phyloP scores from a whole-genome alignment of 2,797 vertebrate species.

The Lacerta viridis region DNA sequence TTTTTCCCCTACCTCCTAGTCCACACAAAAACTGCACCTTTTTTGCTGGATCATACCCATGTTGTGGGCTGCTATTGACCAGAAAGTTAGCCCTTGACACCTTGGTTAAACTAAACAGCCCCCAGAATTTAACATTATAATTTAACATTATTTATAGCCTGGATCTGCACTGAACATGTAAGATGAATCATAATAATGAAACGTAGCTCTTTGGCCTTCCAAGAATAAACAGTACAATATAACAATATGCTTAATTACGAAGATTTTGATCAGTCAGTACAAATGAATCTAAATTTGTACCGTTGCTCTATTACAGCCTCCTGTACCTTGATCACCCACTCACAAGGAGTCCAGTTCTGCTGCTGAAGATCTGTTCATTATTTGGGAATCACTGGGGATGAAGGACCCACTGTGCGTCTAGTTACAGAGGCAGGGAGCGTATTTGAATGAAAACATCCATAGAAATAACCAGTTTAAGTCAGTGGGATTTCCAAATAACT shows the following conservation, averaged over 20 bases:
- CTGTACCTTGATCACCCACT: background rate
- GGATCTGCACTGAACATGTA: background rate
- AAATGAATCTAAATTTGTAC: background rate
- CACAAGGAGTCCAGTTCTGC: background rate
- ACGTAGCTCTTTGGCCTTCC: background rate
- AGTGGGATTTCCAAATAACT: too few species aligned
- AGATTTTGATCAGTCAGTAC: background rate
- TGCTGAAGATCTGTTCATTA: background rate
- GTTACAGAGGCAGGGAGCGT: background rate
- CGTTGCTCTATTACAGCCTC: background rate
- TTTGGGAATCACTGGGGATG: background rate
- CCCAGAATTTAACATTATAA: background rate
- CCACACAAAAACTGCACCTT: too few species aligned
- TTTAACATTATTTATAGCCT: background rate
- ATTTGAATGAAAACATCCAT: background rate
- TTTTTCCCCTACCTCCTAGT: too few species aligned
- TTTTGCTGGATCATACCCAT: too few species aligned
- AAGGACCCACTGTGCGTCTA: background rate
- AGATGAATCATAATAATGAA: background rate
- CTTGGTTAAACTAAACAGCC: background rate
- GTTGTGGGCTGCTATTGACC: background rate
- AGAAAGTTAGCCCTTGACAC: background rate
- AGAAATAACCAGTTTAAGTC: too few species aligned
- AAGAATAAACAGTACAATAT: background rate
- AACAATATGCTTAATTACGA: background rate